These are phyloP conservation scores for Suncus etruscus DNA, from an alignment of 2,113 vertebrate species.

Conservation along the genomic window DNA sequence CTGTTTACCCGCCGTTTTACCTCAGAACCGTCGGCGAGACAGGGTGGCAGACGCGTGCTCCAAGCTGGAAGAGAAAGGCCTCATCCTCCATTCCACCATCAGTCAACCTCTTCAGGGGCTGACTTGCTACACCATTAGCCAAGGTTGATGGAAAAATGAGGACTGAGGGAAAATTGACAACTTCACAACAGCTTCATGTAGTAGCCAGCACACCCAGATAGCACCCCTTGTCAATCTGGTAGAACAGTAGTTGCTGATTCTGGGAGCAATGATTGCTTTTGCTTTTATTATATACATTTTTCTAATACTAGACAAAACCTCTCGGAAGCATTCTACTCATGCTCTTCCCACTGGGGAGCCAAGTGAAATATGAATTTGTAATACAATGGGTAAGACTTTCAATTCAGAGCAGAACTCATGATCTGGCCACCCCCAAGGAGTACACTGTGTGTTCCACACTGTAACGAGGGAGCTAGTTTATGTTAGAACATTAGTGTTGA, in stretches of 20 bases:
- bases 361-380: background rate
- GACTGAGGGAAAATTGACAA: background rate
- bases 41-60: too few relatives aligned
- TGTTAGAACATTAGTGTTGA: background rate
- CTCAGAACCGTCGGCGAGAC: too few relatives aligned
- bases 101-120: too few relatives aligned
- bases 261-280: background rate
- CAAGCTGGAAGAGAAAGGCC: too few relatives aligned
- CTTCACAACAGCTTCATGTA: too few relatives aligned
- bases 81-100: too few relatives aligned
- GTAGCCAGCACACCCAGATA: too few relatives aligned
- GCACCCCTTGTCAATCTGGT: too few relatives aligned
- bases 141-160: too few relatives aligned
- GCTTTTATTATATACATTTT: background rate
- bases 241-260: background rate
- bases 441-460: background rate
- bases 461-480: background rate
- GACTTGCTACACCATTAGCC: too few relatives aligned
- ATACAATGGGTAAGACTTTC: accelerated
- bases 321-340: background rate
- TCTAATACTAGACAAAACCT: background rate
- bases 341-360: background rate
- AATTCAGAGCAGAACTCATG: background rate
- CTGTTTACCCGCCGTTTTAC: too few relatives aligned
- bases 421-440: background rate